Evolutionary conservation across 2,113 vertebrate genomes (phyloP).

Genomic region (Plecturocebus donacophilus): DNA sequence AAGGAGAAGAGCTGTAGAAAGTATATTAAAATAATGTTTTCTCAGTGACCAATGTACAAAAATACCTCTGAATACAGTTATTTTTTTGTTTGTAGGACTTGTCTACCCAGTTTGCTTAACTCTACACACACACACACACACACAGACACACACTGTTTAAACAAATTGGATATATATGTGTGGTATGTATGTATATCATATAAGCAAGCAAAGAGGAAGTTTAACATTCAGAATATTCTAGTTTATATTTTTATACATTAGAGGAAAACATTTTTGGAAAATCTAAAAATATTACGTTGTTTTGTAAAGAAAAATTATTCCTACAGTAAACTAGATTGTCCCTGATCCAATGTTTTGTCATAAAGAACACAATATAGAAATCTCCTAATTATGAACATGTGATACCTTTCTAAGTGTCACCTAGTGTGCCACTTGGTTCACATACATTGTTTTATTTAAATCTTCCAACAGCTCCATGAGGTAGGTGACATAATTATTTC

Average conservation of each 20-base stretch:
- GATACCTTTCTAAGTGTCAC: background rate
- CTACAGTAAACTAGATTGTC: background rate
- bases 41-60: background rate
- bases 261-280: background rate
- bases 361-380: background rate
- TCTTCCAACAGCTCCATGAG: background rate
- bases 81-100: background rate
- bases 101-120: background rate
- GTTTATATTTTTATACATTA: background rate
- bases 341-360: background rate
- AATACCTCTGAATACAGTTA: background rate
- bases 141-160: background rate
- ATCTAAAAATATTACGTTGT: background rate
- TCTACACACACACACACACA: background rate
- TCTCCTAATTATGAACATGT: background rate
- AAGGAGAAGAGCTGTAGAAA: background rate
- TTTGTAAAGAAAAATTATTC: background rate
- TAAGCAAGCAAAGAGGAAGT: background rate
- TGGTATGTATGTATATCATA: background rate
- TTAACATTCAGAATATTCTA: background rate
- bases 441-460: background rate
- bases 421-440: background rate
- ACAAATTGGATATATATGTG: background rate
- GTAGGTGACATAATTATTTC: background rate
- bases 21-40: background rate